Evolutionary conservation across 2,888 invertebrate genomes (phyloP).

Genomic region (Trichopria drosophilae): DNA sequence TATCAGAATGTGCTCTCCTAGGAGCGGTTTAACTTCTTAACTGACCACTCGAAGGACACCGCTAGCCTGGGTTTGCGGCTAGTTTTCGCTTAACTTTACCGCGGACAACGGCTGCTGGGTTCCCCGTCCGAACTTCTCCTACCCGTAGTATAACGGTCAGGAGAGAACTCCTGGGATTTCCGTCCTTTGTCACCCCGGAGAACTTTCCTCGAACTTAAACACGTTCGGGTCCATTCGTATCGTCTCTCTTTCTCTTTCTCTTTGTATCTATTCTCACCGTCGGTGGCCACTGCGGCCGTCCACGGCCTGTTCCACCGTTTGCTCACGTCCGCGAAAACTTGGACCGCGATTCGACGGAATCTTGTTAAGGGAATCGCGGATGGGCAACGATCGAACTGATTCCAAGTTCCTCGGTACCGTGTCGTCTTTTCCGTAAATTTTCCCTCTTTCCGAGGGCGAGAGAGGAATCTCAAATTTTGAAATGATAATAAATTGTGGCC

Average conservation of each 20-base stretch:
- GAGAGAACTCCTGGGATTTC: constrained; percentile 32
- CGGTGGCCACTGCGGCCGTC: too few relatives aligned
- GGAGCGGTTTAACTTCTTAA: constrained; percentile 44
- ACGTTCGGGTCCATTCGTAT: constrained; percentile 18
- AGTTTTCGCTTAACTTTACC: constrained; percentile 38
- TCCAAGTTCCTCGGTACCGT: too few relatives aligned
- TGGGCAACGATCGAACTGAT: constrained; percentile 6
- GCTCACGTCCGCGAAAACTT: constrained; percentile 22
- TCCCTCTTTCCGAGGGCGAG: too few relatives aligned
- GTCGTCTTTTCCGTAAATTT: too few relatives aligned
- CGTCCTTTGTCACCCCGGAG: constrained; percentile 35
- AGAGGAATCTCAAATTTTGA: too few relatives aligned
- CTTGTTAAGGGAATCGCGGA: constrained; percentile 26
- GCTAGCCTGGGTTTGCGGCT: constrained; percentile 36
- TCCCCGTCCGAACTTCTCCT: constrained; percentile 18
- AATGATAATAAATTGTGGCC: too few relatives aligned
- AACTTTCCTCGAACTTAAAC: constrained; percentile 35
- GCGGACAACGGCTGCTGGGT: constrained; percentile 24
- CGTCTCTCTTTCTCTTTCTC: not conserved
- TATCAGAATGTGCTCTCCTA: constrained; percentile 31
- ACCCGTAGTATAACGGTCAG: too few relatives aligned
- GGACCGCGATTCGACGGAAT: constrained; percentile 21
- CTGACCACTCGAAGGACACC: constrained; percentile 39
- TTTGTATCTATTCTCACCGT: not conserved
- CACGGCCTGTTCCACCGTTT: too few relatives aligned